phyloP scores from a whole-genome alignment of 2,113 vertebrate genomes.

The Cyprinus carpio region DNA sequence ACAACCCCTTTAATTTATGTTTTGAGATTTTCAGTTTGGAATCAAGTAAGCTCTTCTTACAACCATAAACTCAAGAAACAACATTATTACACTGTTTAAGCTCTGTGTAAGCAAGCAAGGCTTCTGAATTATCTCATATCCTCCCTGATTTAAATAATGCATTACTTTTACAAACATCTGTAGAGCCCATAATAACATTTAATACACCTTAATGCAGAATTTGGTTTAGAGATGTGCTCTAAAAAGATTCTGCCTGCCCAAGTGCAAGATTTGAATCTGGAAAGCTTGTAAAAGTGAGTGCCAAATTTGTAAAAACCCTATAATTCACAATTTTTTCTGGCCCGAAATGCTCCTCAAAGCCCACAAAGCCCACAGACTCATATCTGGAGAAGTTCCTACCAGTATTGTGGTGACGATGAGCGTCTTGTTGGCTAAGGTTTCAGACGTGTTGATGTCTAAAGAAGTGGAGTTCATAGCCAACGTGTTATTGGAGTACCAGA shows the following conservation, averaged over 20 bases:
- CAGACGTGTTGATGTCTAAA: slow-evolving; percentile 81
- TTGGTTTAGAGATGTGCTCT: not conserved
- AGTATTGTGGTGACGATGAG: slow-evolving; percentile 87
- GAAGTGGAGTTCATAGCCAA: slow-evolving; percentile 87
- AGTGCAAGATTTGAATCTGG: not conserved
- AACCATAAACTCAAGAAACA: not conserved
- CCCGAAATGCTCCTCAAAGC: not conserved
- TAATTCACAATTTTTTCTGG: not conserved
- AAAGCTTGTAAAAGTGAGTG: not conserved
- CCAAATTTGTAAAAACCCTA: not conserved
- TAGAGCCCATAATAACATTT: not conserved
- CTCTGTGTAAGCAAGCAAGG: not conserved
- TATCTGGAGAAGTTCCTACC: slow-evolving; percentile 71
- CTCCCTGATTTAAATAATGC: not conserved
- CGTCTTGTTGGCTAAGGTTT: slow-evolving; percentile 86
- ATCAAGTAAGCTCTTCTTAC: not conserved
- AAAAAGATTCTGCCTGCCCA: not conserved
- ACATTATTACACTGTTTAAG: not conserved
- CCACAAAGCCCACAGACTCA: not conserved
- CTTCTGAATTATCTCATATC: not conserved
- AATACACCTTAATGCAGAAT: not conserved
- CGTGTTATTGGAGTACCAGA: slow-evolving; percentile 89
- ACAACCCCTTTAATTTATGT: not conserved
- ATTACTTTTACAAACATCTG: not conserved
- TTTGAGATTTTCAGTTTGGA: not conserved